Evolutionary conservation across 1,140 invertebrate species (phyloP), one percentile per base, ranked within the genome.

Genomic region (Cylas formicarius): DNA sequence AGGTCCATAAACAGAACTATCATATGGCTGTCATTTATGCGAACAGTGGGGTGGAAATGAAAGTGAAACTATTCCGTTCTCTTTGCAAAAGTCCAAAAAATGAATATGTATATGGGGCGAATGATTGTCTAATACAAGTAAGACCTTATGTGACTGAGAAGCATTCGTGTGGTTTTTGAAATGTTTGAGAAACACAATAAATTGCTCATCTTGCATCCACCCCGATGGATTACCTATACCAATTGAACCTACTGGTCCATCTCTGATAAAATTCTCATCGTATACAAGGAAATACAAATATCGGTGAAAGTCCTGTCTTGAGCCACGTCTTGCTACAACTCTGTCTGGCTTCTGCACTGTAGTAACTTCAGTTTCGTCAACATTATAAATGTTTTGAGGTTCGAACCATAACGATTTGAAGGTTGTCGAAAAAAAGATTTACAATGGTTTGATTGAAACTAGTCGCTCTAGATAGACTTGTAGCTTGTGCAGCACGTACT

Each of bases 381-480:
- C 52, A 50, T 73, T 72, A 34, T 53, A 72, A 16, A 74, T 69
- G 45, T 59, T 35, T 40, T 56, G 42, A 21, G 53, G 27, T 42
- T 56, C 37, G 50, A 61, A 64, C 40, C 57, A 67, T 39, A 6
- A 69, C 56, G 14, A 2, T 52, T 17, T 26, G 4, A 13, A 68
- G 37, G 52, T 68, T 69, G 14, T 60, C 44, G 50, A 48, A 62
- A 53, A 65, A 65, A 33, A 14, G 19, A 19, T 48, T 35, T 2
- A 69, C 67, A 37, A 69, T 73, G 4, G 11, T 55, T 51, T 49
- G 56, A 55, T 74, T 74, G 46, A 73, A 72, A 40, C 63, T 67
- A 10, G 68, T 69, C 9, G 67, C 66, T 46, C 69, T 58, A 13
- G 66, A 56, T 5, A 71, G 44, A 36, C 68, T 59, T 18, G 38